Percentiles rank a stretch among this genome's conserved stretches.
Evolutionary conservation across 2,797 vertebrate genomes (phyloP).

Genomic region (Argyrosomus regius): DNA sequence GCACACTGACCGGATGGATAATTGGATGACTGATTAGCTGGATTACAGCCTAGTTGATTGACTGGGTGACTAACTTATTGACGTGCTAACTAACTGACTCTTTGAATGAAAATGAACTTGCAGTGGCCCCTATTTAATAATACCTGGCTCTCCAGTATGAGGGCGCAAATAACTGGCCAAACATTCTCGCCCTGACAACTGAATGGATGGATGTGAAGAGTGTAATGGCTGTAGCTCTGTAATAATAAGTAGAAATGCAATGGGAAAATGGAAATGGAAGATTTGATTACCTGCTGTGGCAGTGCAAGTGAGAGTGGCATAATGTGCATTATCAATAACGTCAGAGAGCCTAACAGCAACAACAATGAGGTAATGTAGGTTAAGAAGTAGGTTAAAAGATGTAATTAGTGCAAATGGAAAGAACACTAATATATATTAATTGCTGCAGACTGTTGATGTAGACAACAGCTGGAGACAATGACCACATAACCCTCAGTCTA

Average conservation of each 20-base stretch:
- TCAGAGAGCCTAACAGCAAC: conserved; percentile 54
- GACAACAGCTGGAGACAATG: conserved; percentile 58
- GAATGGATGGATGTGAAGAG: conserved; percentile 61
- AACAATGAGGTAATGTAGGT: conserved; percentile 67
- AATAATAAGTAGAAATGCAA: conserved; percentile 66
- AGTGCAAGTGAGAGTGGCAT: conserved; percentile 58
- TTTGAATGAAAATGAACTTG: conserved; percentile 46
- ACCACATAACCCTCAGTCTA: conserved; percentile 32
- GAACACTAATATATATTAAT: conserved; percentile 65
- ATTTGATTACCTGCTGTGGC: conserved; percentile 72
- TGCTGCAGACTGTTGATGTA: conserved; percentile 59
- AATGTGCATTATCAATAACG: conserved; percentile 71
- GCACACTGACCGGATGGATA: conserved; percentile 26
- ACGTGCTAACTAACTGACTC: conserved; percentile 37
- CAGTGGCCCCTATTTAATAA: conserved; percentile 30
- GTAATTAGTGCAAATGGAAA: conserved; percentile 67
- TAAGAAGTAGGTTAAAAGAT: conserved; percentile 63
- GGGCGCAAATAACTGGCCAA: conserved; percentile 39
- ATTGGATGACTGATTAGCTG: conserved; percentile 49
- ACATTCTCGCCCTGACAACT: conserved; percentile 49
- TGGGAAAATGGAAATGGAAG: conserved; percentile 64
- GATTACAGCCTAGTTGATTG: conserved; percentile 27
- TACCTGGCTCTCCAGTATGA: conserved; percentile 34
- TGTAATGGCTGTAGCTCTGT: conserved; percentile 59
- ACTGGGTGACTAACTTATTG: conserved; percentile 53